phyloP scores from a whole-genome alignment of 1,140 invertebrate species.

The Melanaphis sacchari region DNA sequence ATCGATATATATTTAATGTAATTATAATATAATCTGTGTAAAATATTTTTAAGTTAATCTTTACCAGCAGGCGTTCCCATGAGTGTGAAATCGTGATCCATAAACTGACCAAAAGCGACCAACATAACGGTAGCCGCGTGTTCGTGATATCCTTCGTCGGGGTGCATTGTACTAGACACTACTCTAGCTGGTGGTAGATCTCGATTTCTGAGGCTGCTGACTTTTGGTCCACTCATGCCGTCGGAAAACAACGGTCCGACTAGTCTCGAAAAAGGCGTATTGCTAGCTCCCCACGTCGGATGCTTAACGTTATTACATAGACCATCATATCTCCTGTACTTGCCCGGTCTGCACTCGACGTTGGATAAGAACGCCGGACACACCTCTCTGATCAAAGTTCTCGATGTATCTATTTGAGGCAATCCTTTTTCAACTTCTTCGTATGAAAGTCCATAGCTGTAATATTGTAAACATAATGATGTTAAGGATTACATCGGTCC shows the following conservation, averaged over 20 bases:
- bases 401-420: constrained; percentile 87
- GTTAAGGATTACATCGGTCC: neutral
- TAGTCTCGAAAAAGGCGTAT: constrained; percentile 80
- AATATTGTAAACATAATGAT: neutral
- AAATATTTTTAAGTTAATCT: neutral
- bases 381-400: constrained; percentile 84
- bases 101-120: constrained; percentile 68
- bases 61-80: constrained; percentile 65
- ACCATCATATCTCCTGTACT: constrained; percentile 87
- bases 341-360: constrained; percentile 84
- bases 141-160: constrained; percentile 64
- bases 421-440: constrained; percentile 88
- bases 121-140: constrained; percentile 66
- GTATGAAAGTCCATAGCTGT: constrained; percentile 81
- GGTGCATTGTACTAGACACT: constrained; percentile 66
- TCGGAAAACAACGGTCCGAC: constrained; percentile 83
- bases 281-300: constrained; percentile 85
- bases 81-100: constrained; percentile 69
- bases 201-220: constrained; percentile 61
- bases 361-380: constrained; percentile 88
- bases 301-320: constrained; percentile 95
- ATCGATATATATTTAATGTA: neutral
- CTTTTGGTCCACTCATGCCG: constrained; percentile 69
- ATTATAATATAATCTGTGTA: neutral
- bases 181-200: constrained; percentile 65